Percentiles rank a stretch among this genome's conserved stretches.
Evolutionary conservation across 1,140 invertebrate species (phyloP).

Genomic region (Eupeodes corollae): DNA sequence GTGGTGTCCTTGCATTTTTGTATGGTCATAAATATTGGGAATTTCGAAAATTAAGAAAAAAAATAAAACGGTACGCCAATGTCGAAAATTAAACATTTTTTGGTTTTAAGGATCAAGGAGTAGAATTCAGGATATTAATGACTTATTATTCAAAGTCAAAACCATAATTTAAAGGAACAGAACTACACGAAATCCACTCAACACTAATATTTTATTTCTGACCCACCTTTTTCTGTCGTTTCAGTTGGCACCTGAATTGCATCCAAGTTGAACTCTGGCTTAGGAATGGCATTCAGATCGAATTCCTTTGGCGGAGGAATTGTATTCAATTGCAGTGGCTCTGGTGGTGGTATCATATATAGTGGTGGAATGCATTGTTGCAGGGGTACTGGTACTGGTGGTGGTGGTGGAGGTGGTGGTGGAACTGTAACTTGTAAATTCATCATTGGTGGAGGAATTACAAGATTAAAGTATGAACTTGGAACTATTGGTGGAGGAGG

Average conservation of each 20-base stretch:
- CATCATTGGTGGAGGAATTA: conserved; percentile 17
- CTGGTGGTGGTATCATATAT: conserved; percentile 25
- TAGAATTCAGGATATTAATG: too few species aligned
- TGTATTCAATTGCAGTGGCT: conserved; percentile 27
- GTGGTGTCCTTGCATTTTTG: not conserved
- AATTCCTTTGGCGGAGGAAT: conserved; percentile 33
- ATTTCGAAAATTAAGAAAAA: not conserved
- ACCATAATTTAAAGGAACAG: too few species aligned
- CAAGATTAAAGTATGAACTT: conserved; percentile 4
- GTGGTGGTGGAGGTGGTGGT: conserved; percentile 26
- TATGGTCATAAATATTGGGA: not conserved
- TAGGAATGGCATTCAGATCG: conserved; percentile 33
- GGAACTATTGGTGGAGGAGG: conserved; percentile 11
- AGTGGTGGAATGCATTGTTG: conserved; percentile 24
- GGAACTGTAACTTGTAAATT: conserved; percentile 25
- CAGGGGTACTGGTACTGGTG: conserved; percentile 25
- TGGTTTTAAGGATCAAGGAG: too few species aligned
- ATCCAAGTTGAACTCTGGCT: conserved; percentile 20
- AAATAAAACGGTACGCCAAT: not conserved
- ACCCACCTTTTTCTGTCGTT: conserved; percentile 11
- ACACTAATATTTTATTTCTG: too few species aligned
- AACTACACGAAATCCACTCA: too few species aligned
- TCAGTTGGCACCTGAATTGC: conserved; percentile 32
- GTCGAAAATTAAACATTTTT: not conserved
- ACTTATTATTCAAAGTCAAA: too few species aligned